Evolutionary conservation across 1,140 invertebrate genomes (phyloP).

Genomic region (Caenorhabditis remanei): DNA sequence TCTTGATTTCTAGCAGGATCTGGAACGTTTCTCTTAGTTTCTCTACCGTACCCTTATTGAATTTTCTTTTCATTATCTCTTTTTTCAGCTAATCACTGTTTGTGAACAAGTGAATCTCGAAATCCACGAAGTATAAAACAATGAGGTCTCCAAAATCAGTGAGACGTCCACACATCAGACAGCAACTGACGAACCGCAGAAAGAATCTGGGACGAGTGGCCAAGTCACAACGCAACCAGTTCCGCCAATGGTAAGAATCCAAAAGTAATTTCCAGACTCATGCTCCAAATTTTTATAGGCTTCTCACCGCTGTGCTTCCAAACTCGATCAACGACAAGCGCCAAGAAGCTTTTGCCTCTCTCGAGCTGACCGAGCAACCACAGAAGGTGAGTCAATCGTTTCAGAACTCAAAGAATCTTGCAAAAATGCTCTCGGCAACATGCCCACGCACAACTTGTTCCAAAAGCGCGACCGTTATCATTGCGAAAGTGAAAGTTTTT

Average conservation of each 20-base stretch:
- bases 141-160: constrained; percentile 61
- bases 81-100: constrained; percentile 60
- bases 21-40: not conserved
- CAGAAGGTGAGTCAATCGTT: constrained; percentile 6
- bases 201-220: constrained; percentile 55
- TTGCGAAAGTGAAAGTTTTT: constrained; percentile 48
- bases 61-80: not conserved
- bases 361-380: constrained; percentile 44
- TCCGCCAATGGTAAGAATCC: constrained; percentile 52
- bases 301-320: constrained; percentile 39
- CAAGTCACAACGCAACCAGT: constrained; percentile 53
- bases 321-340: constrained; percentile 55
- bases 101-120: constrained; percentile 60
- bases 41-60: not conserved
- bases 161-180: constrained; percentile 58
- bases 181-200: constrained; percentile 55
- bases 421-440: not conserved
- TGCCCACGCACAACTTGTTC: constrained; percentile 32
- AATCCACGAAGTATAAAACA: constrained; percentile 53
- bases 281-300: constrained; percentile 23
- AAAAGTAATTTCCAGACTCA: not conserved
- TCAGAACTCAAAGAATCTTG: not conserved
- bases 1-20: not conserved
- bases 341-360: constrained; percentile 39
- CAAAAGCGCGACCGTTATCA: constrained; percentile 36